phyloP scores from a whole-genome alignment of 2,888 invertebrate genomes.

The Choristoneura rosaceana region DNA sequence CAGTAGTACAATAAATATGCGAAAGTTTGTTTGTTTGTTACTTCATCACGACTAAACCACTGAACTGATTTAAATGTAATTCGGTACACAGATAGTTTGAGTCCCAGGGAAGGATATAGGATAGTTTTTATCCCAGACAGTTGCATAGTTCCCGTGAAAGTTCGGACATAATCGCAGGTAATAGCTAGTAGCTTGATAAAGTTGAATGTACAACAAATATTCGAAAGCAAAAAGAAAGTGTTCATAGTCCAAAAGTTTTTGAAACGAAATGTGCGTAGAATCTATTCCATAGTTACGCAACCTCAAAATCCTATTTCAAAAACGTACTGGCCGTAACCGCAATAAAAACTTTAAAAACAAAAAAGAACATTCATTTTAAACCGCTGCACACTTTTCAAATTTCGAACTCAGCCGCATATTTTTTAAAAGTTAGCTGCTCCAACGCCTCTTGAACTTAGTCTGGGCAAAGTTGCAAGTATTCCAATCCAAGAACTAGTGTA shows the following conservation, averaged over 20 bases:
- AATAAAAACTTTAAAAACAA: slow-evolving; percentile 32
- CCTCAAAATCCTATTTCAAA: background rate
- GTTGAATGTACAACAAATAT: too few species aligned
- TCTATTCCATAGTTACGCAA: background rate
- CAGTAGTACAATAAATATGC: too few species aligned
- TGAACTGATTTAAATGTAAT: too few species aligned
- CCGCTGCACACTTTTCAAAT: slow-evolving; percentile 37
- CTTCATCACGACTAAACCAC: too few species aligned
- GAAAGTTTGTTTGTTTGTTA: too few species aligned
- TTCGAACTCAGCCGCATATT: slow-evolving; percentile 32
- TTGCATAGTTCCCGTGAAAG: too few species aligned
- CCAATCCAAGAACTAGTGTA: slow-evolving; percentile 34
- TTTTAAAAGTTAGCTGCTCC: slow-evolving; percentile 31
- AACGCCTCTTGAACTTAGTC: slow-evolving; percentile 38
- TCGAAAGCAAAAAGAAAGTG: too few species aligned
- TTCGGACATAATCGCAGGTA: too few species aligned
- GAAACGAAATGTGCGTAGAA: background rate
- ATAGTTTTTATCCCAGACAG: too few species aligned
- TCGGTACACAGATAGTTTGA: too few species aligned
- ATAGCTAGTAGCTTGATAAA: too few species aligned
- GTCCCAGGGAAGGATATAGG: too few species aligned
- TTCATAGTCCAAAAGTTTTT: background rate
- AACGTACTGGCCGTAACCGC: slow-evolving; percentile 1
- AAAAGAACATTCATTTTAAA: slow-evolving; percentile 25
- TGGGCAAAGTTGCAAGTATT: slow-evolving; percentile 40